Evolutionary conservation across 2,113 vertebrate species (phyloP).

Genomic region (Scomber colias): DNA sequence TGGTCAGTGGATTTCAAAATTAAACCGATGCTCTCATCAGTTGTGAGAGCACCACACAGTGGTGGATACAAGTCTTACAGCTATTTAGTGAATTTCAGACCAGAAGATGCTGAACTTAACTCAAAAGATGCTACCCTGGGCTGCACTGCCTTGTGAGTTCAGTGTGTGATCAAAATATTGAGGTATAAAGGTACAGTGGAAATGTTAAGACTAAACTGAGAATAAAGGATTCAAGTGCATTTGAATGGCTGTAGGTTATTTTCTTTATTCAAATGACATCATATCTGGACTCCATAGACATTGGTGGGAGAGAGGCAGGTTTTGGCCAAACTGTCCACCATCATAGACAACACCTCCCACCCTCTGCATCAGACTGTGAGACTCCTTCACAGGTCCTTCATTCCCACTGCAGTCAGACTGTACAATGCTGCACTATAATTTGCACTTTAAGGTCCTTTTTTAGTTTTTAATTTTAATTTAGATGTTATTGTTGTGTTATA

Average conservation of each 20-base stretch:
- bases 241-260: background rate
- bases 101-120: background rate
- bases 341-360: too few relatives aligned
- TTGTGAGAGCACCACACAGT: slow-evolving; percentile 69
- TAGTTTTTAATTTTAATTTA: too few relatives aligned
- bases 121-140: background rate
- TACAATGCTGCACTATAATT: too few relatives aligned
- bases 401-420: too few relatives aligned
- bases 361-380: too few relatives aligned
- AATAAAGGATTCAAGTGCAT: background rate
- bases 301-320: too few relatives aligned
- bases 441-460: too few relatives aligned
- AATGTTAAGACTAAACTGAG: background rate
- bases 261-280: slow-evolving; percentile 11
- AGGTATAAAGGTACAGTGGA: background rate
- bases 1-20: background rate
- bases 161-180: background rate
- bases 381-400: too few relatives aligned
- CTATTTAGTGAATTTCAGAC: background rate
- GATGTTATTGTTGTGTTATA: too few relatives aligned
- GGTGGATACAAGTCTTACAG: slow-evolving; percentile 51
- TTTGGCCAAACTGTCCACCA: too few relatives aligned
- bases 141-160: background rate
- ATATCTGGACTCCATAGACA: too few relatives aligned
- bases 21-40: background rate